A percentile compares a stretch with the other conserved stretches of the same genome.
phyloP scores from a whole-genome alignment of 53 echinoderm and acorn worm species.

The Apostichopus leukothele region DNA sequence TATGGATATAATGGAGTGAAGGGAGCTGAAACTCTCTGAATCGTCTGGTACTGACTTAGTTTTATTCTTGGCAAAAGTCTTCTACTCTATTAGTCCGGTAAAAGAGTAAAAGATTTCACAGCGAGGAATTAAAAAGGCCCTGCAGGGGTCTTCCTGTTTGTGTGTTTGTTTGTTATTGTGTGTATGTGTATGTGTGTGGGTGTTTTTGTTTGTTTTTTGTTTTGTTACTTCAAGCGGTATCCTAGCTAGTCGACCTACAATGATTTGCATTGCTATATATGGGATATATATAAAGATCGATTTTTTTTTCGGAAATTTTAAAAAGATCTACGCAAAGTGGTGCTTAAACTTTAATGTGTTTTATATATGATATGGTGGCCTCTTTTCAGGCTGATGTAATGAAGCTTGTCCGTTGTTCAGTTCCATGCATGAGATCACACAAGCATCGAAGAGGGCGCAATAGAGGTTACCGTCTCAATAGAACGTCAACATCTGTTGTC shows the following conservation, averaged over 20 bases:
- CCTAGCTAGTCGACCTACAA: not conserved
- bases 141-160: no score
- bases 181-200: no score
- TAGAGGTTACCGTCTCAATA: not conserved
- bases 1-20: no score
- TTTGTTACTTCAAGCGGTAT: not conserved
- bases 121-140: no score
- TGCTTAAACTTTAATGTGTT: not conserved
- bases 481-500: not conserved
- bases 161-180: no score
- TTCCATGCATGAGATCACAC: not conserved
- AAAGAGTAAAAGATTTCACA: no score
- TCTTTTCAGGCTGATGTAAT: not conserved
- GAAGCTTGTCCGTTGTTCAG: slow-evolving; percentile 7
- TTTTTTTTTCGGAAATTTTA: not conserved
- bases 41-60: no score
- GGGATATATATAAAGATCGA: not conserved
- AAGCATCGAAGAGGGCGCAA: not conserved
- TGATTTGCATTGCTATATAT: not conserved
- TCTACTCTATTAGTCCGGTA: no score
- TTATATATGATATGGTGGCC: not conserved
- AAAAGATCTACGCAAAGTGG: not conserved
- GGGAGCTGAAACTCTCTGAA: no score
- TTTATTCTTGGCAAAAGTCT: no score
- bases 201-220: not conserved